Percentiles rank a stretch among this genome's conserved stretches.
Conservation (phyloP, 2,113 vertebrate species). For the Cyprinodon variegatus region DNA sequence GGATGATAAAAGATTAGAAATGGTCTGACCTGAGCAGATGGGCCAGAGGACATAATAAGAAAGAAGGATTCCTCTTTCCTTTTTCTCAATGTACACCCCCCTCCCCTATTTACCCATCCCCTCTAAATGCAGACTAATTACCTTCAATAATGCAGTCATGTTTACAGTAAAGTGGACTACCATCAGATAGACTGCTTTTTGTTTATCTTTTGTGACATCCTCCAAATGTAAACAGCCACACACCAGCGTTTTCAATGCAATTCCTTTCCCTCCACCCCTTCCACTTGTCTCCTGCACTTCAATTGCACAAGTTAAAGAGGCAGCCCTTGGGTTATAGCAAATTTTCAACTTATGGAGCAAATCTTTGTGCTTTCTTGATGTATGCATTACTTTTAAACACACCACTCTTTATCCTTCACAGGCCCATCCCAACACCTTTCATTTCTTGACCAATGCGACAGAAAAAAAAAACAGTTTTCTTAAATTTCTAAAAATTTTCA, state of each 20-base stretch:
- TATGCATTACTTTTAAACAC: constrained; percentile 47
- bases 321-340: constrained; percentile 68
- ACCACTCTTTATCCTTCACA: constrained; percentile 15
- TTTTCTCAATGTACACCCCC: constrained; percentile 23
- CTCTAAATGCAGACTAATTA: constrained; percentile 57
- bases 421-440: constrained; percentile 22
- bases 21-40: constrained; percentile 5
- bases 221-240: constrained; percentile 79
- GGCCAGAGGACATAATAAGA: constrained; percentile 43
- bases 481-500: constrained; percentile 6
- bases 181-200: constrained; percentile 82
- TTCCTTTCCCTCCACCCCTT: constrained; percentile 36
- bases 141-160: constrained; percentile 77
- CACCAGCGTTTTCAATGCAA: constrained; percentile 67
- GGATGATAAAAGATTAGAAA: constrained; percentile 59
- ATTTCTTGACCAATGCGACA: constrained; percentile 24
- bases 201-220: constrained; percentile 80
- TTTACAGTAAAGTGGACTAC: constrained; percentile 82
- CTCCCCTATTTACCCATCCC: constrained; percentile 12
- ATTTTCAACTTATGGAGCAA: constrained; percentile 74
- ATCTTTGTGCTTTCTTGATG: constrained; percentile 28
- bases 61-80: constrained; percentile 5
- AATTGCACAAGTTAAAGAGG: constrained; percentile 74
- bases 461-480: constrained; percentile 14
- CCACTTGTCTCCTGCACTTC: constrained; percentile 49